Evolutionary conservation across 2,888 invertebrate species (phyloP), one percentile per base, ranked within the genome.

Genomic region (Ophion obscuratus): DNA sequence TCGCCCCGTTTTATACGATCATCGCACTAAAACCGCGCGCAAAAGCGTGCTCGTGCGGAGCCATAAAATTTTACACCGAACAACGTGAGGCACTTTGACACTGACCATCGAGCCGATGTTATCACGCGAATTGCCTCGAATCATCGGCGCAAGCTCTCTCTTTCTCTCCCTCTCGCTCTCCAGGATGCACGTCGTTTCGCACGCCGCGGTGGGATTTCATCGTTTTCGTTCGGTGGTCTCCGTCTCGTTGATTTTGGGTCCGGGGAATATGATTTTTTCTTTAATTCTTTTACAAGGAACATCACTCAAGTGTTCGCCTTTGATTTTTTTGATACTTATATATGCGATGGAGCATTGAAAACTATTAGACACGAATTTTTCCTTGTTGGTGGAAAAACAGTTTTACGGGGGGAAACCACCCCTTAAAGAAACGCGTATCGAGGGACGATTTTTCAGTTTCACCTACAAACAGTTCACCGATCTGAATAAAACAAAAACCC

Each of bases 1-100:
- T 83, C 70, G 83, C 68, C 81, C 77, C 83, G 79, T 82, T 83
- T 77, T 73, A 83, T 83, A 83, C 80, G 81, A 81, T 83, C 81
- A 70, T 70, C 62, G 77, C 64, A 74, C 77, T 83, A 81, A 86
- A 86, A 83, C 57, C 71, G 68, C 73, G 67, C 67, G 53, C 57
- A 67, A 40, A 57, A 80, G 57, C 57, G 74, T 67, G 68, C 24
- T 70, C 80, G 67, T 57, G 53, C 67, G 53, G 53, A n/a, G 78
- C 59, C 24, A 62, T 83, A 81, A 83, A 86, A 78, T 78, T 81
- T 59, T n/a, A 61, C 81, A 74, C 64, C 81, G 68, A 83, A 77
- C 74, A 83, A 78, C 83, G 61, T 62, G 79, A 36, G 77, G 68
- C 70, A 80, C 85, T 86, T 85, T 85, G 79, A 83, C 79, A 80